Evolutionary conservation across 2,888 invertebrate species (phyloP).

Genomic region (Yponomeuta sedellus): DNA sequence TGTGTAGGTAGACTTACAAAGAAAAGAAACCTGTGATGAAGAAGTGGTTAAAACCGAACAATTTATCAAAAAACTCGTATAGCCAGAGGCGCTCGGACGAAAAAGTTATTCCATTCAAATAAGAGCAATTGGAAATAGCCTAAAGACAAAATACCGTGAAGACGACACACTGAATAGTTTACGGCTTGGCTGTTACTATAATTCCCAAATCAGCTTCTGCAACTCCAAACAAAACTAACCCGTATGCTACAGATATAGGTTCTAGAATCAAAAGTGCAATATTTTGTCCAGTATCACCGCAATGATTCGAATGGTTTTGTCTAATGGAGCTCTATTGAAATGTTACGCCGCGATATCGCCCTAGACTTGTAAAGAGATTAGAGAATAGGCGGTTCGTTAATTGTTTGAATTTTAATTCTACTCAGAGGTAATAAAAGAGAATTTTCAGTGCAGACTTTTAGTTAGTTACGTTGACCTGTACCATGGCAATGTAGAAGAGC

Average conservation of each 20-base stretch:
- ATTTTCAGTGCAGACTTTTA: slow-evolving; percentile 17
- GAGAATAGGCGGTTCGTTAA: background rate
- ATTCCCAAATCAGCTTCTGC: background rate
- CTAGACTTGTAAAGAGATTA: slow-evolving; percentile 16
- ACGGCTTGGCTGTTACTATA: background rate
- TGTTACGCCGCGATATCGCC: slow-evolving; percentile 6
- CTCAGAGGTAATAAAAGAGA: slow-evolving; percentile 20
- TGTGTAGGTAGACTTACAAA: background rate
- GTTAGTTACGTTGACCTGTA: background rate
- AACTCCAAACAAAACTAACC: background rate
- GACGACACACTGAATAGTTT: background rate
- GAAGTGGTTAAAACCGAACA: background rate
- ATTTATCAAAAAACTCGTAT: background rate
- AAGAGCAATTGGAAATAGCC: background rate
- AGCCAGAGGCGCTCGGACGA: background rate
- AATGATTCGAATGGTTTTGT: background rate
- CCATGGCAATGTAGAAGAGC: background rate
- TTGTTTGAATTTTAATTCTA: slow-evolving; percentile 18
- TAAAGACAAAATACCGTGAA: background rate
- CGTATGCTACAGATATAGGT: background rate
- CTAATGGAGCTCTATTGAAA: background rate
- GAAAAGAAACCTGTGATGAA: background rate
- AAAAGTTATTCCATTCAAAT: background rate
- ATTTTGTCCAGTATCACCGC: background rate
- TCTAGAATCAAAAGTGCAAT: background rate